Conservation (phyloP, 2,797 vertebrate genomes). For the Macropodus opercularis region DNA sequence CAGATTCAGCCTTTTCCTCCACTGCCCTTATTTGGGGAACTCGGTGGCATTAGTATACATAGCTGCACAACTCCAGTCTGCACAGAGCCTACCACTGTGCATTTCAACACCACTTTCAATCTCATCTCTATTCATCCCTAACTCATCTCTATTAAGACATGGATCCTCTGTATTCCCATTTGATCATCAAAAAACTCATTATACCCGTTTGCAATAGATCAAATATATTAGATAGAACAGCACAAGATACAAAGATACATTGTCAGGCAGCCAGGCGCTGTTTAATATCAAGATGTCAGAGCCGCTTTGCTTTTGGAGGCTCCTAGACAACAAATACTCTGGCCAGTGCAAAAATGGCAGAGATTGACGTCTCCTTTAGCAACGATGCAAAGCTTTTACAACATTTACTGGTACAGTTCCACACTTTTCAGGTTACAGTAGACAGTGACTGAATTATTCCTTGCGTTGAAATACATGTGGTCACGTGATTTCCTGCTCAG, state of each 20-base stretch:
- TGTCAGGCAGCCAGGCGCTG: constrained; percentile 13
- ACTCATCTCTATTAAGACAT: constrained; percentile 47
- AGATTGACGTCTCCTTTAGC: neutral
- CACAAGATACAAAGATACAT: constrained; percentile 14
- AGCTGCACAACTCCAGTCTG: constrained; percentile 48
- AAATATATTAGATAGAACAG: constrained; percentile 38
- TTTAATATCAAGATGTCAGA: constrained; percentile 29
- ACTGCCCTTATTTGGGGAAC: constrained; percentile 42
- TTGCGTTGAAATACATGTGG: no score
- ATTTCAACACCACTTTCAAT: constrained; percentile 62
- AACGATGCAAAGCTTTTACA: constrained; percentile 13
- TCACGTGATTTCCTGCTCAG: no score
- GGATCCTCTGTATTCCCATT: constrained; percentile 41
- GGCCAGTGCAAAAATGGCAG: constrained; percentile 4
- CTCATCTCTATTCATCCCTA: constrained; percentile 52
- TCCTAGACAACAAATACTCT: constrained; percentile 13
- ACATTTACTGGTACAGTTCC: constrained; percentile 14
- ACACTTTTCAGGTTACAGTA: constrained; percentile 19
- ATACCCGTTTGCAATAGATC: constrained; percentile 36
- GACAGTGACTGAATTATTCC: constrained; percentile 1
- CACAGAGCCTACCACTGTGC: constrained; percentile 52
- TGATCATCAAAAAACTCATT: constrained; percentile 53
- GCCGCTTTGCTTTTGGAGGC: constrained; percentile 16
- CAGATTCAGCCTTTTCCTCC: constrained; percentile 11
- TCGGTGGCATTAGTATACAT: constrained; percentile 66